Evolutionary conservation across 2,888 invertebrate species (phyloP), one percentile per base, ranked within the genome.

Genomic region (Cecidostiba fungosa): DNA sequence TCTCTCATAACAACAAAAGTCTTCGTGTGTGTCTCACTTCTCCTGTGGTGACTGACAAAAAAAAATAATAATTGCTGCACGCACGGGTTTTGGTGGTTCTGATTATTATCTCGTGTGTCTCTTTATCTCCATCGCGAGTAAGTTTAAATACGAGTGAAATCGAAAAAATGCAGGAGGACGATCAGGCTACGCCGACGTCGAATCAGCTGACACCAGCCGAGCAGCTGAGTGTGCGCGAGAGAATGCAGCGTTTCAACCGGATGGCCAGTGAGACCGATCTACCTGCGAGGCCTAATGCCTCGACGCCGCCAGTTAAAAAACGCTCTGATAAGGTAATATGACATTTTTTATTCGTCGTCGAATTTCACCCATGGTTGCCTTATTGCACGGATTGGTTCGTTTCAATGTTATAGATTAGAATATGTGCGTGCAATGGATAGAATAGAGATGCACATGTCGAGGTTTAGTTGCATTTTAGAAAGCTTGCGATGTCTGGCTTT

Each of bases 161-260:
- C 62, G 50, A 82, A 77, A 79, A 89, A 90, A 89, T 89, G 88
- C 90, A 93, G 93, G 93, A 93, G 85, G 91, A 93, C 88, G 92
- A 92, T 84, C 88, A 70, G 85, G 89, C 19, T 23, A 76, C 54
- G 50, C 29, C 78, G 29, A 19, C 77, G 59, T 19, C 73, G 73
- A 91, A 88, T 89, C 90, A 89, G 87, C 85, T 90, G 69, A 89
- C 90, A 47, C 91, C 92, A 66, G 93, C 93, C 73, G 94, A 94
- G 89, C 93, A 96, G 90, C 96, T 98, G 87, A 98, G 98, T 90
- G 98, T 99, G 14, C 98, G 97, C 92, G 98, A 99, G 93, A 95
- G 98, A 86, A 98, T 97, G 91, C 97, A 97, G 94, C 98, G 98
- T 94, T 98, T 98, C 93, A 98, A 99, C 93, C 95, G 97, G 89